Base-by-base conservation (phyloP, 2,888 invertebrate genomes). In the Hemistola chrysoprasaria region DNA sequence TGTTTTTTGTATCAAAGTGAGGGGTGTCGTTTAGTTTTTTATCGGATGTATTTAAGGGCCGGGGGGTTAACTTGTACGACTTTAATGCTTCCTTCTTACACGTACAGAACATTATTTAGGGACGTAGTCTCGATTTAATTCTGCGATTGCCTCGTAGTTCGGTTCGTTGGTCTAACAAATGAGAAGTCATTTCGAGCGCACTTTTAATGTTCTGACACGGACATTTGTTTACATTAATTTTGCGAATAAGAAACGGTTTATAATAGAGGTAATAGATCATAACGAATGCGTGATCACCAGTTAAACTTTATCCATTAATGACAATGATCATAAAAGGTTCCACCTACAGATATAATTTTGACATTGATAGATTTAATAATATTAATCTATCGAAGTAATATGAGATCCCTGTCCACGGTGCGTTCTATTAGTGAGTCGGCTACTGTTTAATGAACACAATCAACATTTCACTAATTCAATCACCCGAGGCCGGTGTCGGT, bases 1-100 rank as follows among this genome's bases (percentile, higher is more conserved):
- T 62, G 53, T 63, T 74, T 76, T 78, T 75, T 71, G 61, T 61
- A 54, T 54, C 57, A 25, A 29, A 34, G 34, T 38, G 67, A 65
- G 76, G 80, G 82, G 84, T 74, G 80, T 66, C 70, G 70, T 75
- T 78, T 79, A 79, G 81, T 85, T 87, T 84, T 83, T 87, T 86
- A 87, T 88, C 83, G 84, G 79, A 79, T 80, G 81, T 85, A 86
- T 83, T 87, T 86, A 86, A 84, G 79, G 66, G 41, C 62, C 71
- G 71, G 69, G 74, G 84, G 84, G 87, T 79, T 81, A 72, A 71
- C 74, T 84, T 77, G 79, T 78, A 74, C 69, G 79, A 76, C 68
- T 83, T 79, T 84, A 85, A 82, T 83, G 81, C 80, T 83, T 85
- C 82, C 83, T 78, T 66, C 76, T 56, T 70, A 75, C 78, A 75